Percentiles rank a stretch among this genome's conserved stretches.
Evolutionary conservation across 2,113 vertebrate genomes (phyloP).

Genomic region (Propithecus coquereli): DNA sequence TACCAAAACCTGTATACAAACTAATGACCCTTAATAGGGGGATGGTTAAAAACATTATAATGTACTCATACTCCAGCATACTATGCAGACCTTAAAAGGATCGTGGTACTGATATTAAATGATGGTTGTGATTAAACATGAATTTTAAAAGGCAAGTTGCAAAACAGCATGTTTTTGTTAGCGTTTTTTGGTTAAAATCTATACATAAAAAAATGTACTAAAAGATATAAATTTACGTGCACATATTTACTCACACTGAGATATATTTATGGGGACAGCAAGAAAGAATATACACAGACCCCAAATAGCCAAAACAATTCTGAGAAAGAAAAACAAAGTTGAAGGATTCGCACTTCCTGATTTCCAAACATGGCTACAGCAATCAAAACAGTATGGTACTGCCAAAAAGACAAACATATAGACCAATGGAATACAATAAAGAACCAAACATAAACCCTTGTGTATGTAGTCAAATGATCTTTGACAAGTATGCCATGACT

Average conservation of each 20-base stretch:
- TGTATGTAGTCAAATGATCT: neutral
- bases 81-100: neutral
- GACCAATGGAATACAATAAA: neutral
- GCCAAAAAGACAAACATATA: neutral
- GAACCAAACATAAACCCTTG: neutral
- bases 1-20: neutral
- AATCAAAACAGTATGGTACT: neutral
- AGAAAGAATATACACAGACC: neutral
- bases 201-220: neutral
- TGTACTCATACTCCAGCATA: neutral
- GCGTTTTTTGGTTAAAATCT: neutral
- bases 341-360: neutral
- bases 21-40: neutral
- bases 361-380: neutral
- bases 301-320: neutral
- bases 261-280: neutral
- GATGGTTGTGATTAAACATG: neutral
- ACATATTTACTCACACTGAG: neutral
- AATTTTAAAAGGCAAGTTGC: neutral
- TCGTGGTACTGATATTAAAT: neutral
- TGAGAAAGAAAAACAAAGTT: neutral
- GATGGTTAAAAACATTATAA: neutral
- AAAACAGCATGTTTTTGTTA: neutral
- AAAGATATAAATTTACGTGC: neutral
- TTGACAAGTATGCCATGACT: neutral